Evolutionary conservation across 2,113 vertebrate genomes (phyloP), one percentile per base, ranked within the genome.

Genomic region (Aix galericulata): DNA sequence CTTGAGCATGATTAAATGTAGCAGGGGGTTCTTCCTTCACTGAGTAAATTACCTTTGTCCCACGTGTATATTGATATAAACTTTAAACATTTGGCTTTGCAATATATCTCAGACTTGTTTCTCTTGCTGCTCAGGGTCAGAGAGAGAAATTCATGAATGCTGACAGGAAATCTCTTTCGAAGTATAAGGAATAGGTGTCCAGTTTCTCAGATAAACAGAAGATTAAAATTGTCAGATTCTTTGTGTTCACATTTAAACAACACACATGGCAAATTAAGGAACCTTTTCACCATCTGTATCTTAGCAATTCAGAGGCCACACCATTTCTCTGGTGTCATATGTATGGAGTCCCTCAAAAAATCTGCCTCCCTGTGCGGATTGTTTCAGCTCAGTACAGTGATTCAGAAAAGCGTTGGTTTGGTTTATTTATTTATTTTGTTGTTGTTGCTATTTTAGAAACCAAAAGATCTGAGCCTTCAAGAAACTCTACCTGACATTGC

Each of bases 21-120:
- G 97, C 32, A 79, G 96, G 93, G 91, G 75, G 82, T 91, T 96
- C 95, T 97, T 97, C 93, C 94, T 97, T 94, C 71, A 66, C 90
- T 80, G 94, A 97, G 97, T 96, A 97, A 97, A 98, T 97, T 97
- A 96, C 91, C 73, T 97, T 85, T 83, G 96, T 98, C 97, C 97
- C 94, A 85, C n/a, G 90, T 97, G 97, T 94, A 87, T 97, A 97
- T 97, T 96, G 97, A 97, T 97, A 96, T 91, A 97, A 97, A 97
- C 96, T 97, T 94, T 96, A 95, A 94, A 94, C 93, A 83, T 95
- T 97, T 97, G 97, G 96, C 95, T 98, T 97, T 97, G 95, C 97
- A 94, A 91, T 97, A 96, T 97, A 93, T 93, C 96, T 97, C 88
- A 93, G 91, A 93, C 97, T 97, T 97, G 92, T 82, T 96, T 96